Evolutionary conservation across 2,113 vertebrate species (phyloP).

Genomic region (Lipotes vexillifer): DNA sequence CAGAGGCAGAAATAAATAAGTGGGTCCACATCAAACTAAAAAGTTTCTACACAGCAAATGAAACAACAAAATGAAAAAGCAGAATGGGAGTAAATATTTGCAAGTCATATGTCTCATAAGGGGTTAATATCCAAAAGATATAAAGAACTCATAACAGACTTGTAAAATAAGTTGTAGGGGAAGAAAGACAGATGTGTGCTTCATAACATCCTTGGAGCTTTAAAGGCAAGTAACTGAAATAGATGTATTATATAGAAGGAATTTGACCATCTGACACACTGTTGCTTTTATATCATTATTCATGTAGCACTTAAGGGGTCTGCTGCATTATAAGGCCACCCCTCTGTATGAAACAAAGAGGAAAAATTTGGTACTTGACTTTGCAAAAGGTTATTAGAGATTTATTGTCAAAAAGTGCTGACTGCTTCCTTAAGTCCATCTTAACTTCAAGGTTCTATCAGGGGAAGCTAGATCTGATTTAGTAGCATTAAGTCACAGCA

Average conservation of each 20-base stretch:
- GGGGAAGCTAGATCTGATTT: background rate
- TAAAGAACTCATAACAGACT: background rate
- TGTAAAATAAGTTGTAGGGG: background rate
- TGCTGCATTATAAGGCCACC: background rate
- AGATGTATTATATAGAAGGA: background rate
- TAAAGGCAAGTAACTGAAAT: background rate
- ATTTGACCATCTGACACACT: background rate
- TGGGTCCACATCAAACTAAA: background rate
- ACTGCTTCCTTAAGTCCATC: constrained; percentile 46
- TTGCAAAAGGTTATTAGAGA: constrained; percentile 59
- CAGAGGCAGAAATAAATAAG: background rate
- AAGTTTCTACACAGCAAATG: background rate
- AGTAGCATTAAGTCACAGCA: background rate
- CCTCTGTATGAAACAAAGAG: constrained; percentile 46
- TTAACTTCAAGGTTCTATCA: constrained; percentile 30
- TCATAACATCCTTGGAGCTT: background rate
- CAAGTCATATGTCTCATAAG: background rate
- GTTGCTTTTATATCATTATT: constrained; percentile 16
- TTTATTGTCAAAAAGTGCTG: constrained; percentile 56
- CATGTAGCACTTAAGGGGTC: background rate
- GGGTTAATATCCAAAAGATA: background rate
- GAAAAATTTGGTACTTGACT: constrained; percentile 55
- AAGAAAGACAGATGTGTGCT: background rate
- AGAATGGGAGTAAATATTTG: background rate
- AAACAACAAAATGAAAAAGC: background rate